Conservation (phyloP, 2,797 vertebrate species). For the Macrochelys suwanniensis region DNA sequence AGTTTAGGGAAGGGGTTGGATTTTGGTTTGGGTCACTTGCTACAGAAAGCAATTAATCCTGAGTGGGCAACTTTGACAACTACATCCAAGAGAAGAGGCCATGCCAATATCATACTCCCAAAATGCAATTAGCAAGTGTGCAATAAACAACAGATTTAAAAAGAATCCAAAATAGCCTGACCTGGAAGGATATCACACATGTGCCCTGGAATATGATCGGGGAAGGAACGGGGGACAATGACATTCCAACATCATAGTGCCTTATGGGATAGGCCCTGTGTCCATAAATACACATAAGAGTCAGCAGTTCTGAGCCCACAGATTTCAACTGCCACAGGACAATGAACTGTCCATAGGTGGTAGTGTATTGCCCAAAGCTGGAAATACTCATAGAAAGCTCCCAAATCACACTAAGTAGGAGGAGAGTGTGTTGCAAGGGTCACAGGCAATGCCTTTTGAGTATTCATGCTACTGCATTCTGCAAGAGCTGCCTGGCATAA, state of each 20-base stretch:
- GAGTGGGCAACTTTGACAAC: slow-evolving; percentile 36
- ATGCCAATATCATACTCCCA: slow-evolving; percentile 29
- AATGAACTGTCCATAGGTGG: neutral
- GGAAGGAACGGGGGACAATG: neutral
- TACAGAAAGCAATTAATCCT: slow-evolving; percentile 28
- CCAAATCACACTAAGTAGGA: neutral
- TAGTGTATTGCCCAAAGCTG: neutral
- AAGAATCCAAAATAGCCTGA: slow-evolving; percentile 15
- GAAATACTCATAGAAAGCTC: neutral
- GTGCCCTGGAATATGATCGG: neutral
- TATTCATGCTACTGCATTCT: neutral
- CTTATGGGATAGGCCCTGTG: neutral
- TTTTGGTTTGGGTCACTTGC: slow-evolving; percentile 33
- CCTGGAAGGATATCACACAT: neutral
- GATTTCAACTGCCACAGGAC: neutral
- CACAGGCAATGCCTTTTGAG: neutral
- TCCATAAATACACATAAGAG: slow-evolving; percentile 6
- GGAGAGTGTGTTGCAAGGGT: neutral
- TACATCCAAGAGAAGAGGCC: slow-evolving; percentile 32
- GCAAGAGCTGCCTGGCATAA: fast-evolving
- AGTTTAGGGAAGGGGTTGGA: slow-evolving; percentile 50
- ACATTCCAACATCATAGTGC: neutral
- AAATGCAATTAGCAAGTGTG: neutral
- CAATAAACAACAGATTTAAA: slow-evolving; percentile 32
- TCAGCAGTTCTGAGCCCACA: neutral